phyloP scores from a whole-genome alignment of 2,113 vertebrate species.

The Marcusenius ussheri region DNA sequence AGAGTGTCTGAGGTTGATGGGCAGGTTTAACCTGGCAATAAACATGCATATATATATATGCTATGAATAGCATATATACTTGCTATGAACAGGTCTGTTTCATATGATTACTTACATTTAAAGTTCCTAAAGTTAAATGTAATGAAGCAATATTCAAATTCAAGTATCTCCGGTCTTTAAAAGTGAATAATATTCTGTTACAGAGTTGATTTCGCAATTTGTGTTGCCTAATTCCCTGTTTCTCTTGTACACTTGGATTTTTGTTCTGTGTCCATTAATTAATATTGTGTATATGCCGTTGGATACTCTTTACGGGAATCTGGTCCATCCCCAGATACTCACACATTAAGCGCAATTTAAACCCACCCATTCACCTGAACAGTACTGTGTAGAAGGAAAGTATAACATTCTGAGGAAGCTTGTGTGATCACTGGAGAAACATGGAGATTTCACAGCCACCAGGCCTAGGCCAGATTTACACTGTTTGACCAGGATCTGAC shows the following conservation, averaged over 20 bases:
- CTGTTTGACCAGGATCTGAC: background rate
- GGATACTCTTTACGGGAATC: background rate
- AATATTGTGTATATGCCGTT: background rate
- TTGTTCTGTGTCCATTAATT: background rate
- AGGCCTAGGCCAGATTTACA: background rate
- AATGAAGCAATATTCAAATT: background rate
- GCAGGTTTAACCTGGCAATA: background rate
- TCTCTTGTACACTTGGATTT: background rate
- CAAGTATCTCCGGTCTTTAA: background rate
- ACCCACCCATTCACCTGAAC: background rate
- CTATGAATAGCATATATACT: background rate
- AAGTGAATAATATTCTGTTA: background rate
- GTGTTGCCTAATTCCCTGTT: background rate
- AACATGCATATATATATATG: background rate
- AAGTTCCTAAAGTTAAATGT: background rate
- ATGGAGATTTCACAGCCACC: background rate
- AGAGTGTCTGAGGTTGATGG: background rate
- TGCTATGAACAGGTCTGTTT: background rate
- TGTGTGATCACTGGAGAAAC: background rate
- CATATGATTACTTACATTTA: background rate
- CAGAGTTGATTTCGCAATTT: background rate
- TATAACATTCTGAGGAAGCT: background rate
- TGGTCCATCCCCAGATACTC: background rate
- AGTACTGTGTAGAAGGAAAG: background rate
- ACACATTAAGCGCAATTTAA: background rate